phyloP scores from a whole-genome alignment of 2,113 vertebrate species.

The Oryzias celebensis region DNA sequence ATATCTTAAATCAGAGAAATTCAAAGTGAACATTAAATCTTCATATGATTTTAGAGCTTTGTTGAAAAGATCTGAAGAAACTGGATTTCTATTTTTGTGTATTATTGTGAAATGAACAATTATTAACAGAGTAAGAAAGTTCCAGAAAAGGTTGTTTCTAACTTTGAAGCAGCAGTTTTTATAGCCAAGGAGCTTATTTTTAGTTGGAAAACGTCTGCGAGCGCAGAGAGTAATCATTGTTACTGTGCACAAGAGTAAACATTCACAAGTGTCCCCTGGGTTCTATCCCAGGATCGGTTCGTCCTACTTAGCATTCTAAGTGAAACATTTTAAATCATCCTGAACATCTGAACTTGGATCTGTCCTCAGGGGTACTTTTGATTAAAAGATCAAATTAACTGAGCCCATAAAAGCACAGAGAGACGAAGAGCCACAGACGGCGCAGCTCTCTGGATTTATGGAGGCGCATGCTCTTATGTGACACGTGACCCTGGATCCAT shows the following conservation, averaged over 20 bases:
- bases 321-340: slow-evolving; percentile 61
- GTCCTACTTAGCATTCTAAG: slow-evolving; percentile 56
- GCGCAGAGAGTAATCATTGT: slow-evolving; percentile 28
- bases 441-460: slow-evolving; percentile 63
- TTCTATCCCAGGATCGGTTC: slow-evolving; percentile 47
- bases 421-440: slow-evolving; percentile 5
- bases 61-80: background rate
- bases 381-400: slow-evolving; percentile 73
- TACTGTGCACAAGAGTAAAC: slow-evolving; percentile 46
- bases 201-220: slow-evolving; percentile 18
- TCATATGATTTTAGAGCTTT: too few relatives aligned
- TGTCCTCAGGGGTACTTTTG: slow-evolving; percentile 63
- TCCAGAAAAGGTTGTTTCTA: slow-evolving; percentile 1
- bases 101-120: background rate
- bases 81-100: too few relatives aligned
- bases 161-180: slow-evolving; percentile 9
- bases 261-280: slow-evolving; percentile 58
- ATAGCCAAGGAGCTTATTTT: slow-evolving; percentile 41
- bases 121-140: background rate
- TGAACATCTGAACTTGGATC: slow-evolving; percentile 65
- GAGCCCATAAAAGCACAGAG: slow-evolving; percentile 64
- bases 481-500: slow-evolving; percentile 55
- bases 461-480: slow-evolving; percentile 45
- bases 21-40: background rate
- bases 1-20: too few relatives aligned